Percentiles rank a stretch among this genome's conserved stretches.
phyloP scores from a whole-genome alignment of 2,888 invertebrate genomes.

The Drosophila stalkeri region DNA sequence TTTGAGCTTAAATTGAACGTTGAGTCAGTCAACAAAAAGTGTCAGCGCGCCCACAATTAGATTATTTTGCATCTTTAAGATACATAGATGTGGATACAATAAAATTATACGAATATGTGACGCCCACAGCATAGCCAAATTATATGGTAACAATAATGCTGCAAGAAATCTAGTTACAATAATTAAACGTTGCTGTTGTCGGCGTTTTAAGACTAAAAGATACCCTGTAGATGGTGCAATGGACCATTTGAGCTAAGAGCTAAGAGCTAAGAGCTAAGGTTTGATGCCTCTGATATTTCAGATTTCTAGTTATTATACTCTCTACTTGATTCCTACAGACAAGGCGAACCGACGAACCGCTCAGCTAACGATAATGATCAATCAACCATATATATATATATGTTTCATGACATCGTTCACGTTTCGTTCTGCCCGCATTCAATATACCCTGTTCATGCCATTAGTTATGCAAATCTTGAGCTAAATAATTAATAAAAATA shows the following conservation, averaged over 20 bases:
- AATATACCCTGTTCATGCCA: background rate
- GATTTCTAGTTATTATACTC: background rate
- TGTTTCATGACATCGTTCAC: background rate
- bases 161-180: slow-evolving; percentile 9
- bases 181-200: background rate
- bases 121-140: slow-evolving; percentile 57
- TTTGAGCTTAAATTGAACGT: slow-evolving; percentile 32
- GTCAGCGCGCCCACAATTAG: slow-evolving; percentile 57
- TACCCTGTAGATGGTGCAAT: background rate
- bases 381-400: background rate
- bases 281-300: background rate
- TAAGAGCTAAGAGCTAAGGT: too few relatives aligned
- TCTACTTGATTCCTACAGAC: background rate
- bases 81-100: slow-evolving; percentile 39
- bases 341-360: too few relatives aligned
- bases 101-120: slow-evolving; percentile 39
- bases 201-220: background rate
- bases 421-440: background rate
- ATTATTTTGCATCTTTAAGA: slow-evolving; percentile 49
- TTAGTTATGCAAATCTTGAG: slow-evolving; percentile 60
- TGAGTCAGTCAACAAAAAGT: slow-evolving; percentile 47
- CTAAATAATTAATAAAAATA: slow-evolving; percentile 19
- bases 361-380: background rate
- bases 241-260: too few relatives aligned
- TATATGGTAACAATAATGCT: slow-evolving; percentile 46